These are phyloP conservation scores for Pseudachorutes palmiensis DNA, from an alignment of 1,140 invertebrate species.

Conservation along the genomic window DNA sequence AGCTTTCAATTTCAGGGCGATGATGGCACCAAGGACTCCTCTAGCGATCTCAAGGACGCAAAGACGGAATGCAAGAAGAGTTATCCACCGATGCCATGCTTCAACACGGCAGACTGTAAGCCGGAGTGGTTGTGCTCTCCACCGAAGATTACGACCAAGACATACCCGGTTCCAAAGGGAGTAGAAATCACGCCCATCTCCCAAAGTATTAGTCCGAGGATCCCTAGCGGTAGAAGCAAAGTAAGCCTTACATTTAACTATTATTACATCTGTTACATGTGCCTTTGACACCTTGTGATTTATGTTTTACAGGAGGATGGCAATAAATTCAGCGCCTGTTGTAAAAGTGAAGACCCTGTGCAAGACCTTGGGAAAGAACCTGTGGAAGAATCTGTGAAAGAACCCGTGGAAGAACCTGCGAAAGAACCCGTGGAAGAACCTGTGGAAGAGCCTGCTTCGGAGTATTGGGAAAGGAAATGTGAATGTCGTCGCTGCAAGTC, in stretches of 20 bases:
- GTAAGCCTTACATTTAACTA: too few relatives aligned
- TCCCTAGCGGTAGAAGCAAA: too few relatives aligned
- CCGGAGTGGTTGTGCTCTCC: not conserved
- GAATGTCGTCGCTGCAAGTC: too few relatives aligned
- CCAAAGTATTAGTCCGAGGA: not conserved
- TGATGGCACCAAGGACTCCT: too few relatives aligned
- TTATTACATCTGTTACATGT: too few relatives aligned
- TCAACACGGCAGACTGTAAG: conserved; percentile 1
- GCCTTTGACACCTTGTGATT: too few relatives aligned
- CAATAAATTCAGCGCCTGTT: not conserved
- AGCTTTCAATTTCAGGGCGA: too few relatives aligned
- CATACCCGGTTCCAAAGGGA: not conserved
- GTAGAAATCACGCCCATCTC: not conserved
- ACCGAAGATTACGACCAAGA: not conserved
- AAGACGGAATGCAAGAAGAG: not conserved
- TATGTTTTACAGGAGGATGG: not conserved
- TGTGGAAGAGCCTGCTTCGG: too few relatives aligned
- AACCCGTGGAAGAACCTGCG: not conserved
- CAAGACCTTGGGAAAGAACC: not conserved
- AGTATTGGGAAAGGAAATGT: too few relatives aligned
- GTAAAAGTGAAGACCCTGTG: not conserved
- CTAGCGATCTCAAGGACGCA: too few relatives aligned
- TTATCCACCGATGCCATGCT: conserved; percentile 4
- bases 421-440: too few relatives aligned
- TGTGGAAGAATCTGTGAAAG: not conserved